These are phyloP conservation scores for Cantharis nigra DNA, from an alignment of 2,888 invertebrate species.

Conservation along the genomic window DNA sequence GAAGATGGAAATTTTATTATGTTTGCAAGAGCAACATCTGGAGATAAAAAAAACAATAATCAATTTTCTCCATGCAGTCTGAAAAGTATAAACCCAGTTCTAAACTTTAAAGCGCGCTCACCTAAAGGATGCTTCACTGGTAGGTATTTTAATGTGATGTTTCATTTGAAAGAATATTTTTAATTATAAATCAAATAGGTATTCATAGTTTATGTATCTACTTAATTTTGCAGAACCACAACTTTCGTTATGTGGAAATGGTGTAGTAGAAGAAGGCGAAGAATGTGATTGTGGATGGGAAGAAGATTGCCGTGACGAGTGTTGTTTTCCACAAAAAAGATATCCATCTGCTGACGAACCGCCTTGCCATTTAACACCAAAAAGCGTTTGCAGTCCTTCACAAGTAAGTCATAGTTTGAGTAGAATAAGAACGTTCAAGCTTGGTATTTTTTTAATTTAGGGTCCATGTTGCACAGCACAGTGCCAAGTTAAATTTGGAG, in stretches of 20 bases:
- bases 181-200: neutral
- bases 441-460: conserved; percentile 52
- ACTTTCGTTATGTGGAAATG: conserved; percentile 96
- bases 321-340: conserved; percentile 89
- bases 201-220: neutral
- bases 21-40: conserved; percentile 98
- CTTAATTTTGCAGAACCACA: conserved; percentile 72
- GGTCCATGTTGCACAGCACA: conserved; percentile 94
- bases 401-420: conserved; percentile 62
- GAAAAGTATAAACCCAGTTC: conserved; percentile 88
- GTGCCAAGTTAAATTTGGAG: conserved; percentile 82
- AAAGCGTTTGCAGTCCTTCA: conserved; percentile 78
- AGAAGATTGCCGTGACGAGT: conserved; percentile 91
- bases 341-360: conserved; percentile 77
- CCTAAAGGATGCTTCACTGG: conserved; percentile 92
- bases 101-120: conserved; percentile 89
- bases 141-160: conserved; percentile 64
- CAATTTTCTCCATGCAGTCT: conserved; percentile 95
- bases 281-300: conserved; percentile 99
- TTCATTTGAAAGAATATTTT: neutral
- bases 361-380: conserved; percentile 85
- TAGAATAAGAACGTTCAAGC: neutral
- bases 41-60: conserved; percentile 97
- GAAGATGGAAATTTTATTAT: conserved; percentile 99
- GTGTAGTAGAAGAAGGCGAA: conserved; percentile 95